Conservation (phyloP, 1,140 invertebrate species). For the Pseudobourletiella spinata region DNA sequence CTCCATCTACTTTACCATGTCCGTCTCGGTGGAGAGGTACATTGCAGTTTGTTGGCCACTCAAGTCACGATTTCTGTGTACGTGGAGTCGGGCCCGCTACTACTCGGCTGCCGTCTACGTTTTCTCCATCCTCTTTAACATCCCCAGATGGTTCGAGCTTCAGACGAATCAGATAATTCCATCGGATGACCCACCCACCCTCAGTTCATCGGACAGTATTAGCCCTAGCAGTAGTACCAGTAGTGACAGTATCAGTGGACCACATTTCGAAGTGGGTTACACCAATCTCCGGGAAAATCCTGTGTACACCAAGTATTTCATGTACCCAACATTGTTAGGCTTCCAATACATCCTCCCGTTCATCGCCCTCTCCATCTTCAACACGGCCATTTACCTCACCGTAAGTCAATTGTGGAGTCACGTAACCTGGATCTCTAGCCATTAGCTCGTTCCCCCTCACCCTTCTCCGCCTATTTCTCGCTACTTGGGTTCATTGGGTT, state of each 20-base stretch:
- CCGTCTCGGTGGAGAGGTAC: constrained; percentile 88
- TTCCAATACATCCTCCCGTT: constrained; percentile 87
- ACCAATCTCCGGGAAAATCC: constrained; percentile 47
- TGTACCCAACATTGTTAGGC: constrained; percentile 81
- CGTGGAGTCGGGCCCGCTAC: constrained; percentile 72
- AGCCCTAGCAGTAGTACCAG: not conserved
- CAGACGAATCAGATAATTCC: not conserved
- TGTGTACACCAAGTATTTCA: constrained; percentile 53
- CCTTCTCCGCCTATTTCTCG: too few species aligned
- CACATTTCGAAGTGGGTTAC: constrained; percentile 6
- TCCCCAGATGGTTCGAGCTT: constrained; percentile 55
- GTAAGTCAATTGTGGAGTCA: too few species aligned
- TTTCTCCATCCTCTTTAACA: constrained; percentile 76
- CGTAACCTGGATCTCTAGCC: too few species aligned
- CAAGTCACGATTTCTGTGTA: constrained; percentile 75
- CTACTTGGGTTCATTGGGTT: too few species aligned
- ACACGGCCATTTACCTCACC: constrained; percentile 73
- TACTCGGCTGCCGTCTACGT: constrained; percentile 71
- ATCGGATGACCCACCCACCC: too few species aligned
- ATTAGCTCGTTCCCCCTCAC: too few species aligned
- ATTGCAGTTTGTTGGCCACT: constrained; percentile 85
- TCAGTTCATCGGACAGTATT: too few species aligned
- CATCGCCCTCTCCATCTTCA: constrained; percentile 68
- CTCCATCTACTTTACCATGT: constrained; percentile 89
- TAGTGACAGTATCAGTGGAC: not conserved